Base-by-base conservation (phyloP, 2,797 vertebrate species). In the Poecilia gillii region DNA sequence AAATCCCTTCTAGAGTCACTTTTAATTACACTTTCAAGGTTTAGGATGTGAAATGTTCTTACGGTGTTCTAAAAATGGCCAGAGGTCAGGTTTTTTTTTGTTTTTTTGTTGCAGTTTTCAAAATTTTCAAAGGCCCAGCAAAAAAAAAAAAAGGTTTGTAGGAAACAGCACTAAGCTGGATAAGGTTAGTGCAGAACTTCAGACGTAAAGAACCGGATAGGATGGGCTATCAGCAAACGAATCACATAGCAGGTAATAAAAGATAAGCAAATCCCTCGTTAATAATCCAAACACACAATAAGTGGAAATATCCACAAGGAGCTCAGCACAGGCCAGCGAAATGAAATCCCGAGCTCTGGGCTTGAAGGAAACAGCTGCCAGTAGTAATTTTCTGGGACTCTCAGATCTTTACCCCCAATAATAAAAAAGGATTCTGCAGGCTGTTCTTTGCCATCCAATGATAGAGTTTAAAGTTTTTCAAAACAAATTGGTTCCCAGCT, bases 241-340 rank as follows among this genome's bases (percentile, higher is more conserved):
- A 45, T 43, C 51, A 45, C 49, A 78, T 43, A 25, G 78, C 23
- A 59, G 73, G 64, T 71, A 55, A 75, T 55, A 71, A 55, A 53
- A 51, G 59, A 43, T 43, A 79, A 53, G 36, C 36, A 28, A 36
- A 45, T 23, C 49, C 23, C 23, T 80, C 31, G n/a, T 77, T 72
- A 80, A 75, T 80, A 75, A 74, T 75, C 64, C 73, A 75, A 75
- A 80, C 62, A 68, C 47, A 51, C 47, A 45, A 78, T 53, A 68
- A 28, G 47, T 25, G 36, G 25, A 79, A 53, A 51, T 31, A 70
- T 74, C 78, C 78, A 80, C 25, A 43, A 68, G 72, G 46, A 74
- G 25, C 28, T 5, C n/a, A 43, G 62, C 53, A 64, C 45, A 72
- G 28, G 28, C 31, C 18, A 41, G 47, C 9, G 20, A 74, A 70